These are phyloP conservation scores for Lampropteryx suffumata DNA, from an alignment of 2,888 invertebrate species.

Conservation along the genomic window DNA sequence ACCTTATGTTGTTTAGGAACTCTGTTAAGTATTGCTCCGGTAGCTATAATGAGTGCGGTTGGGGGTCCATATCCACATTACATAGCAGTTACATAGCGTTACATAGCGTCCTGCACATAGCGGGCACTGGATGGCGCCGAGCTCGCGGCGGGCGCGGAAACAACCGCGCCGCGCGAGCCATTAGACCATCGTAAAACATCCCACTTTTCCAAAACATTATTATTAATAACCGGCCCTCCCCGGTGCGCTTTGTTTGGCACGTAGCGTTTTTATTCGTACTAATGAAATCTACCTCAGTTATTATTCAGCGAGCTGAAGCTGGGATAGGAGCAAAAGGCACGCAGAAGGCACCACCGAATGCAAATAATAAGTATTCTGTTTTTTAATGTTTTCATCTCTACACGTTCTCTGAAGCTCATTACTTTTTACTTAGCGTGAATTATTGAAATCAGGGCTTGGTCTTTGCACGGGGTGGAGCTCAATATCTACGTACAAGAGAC, in stretches of 20 bases:
- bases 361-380: constrained; percentile 3
- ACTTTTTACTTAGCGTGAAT: constrained; percentile 9
- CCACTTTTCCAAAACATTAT: constrained; percentile 19
- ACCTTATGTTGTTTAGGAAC: too few species aligned
- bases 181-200: constrained; percentile 15
- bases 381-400: constrained; percentile 8
- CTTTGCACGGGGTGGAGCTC: too few species aligned
- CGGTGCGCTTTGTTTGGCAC: constrained; percentile 14
- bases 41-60: too few species aligned
- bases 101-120: too few species aligned
- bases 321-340: neutral
- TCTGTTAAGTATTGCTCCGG: too few species aligned
- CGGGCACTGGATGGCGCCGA: too few species aligned
- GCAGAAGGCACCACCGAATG: constrained; percentile 2
- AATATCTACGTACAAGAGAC: too few species aligned
- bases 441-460: neutral
- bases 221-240: constrained; percentile 17
- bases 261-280: constrained; percentile 17
- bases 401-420: constrained; percentile 4
- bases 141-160: constrained; percentile 17
- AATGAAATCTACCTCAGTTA: constrained; percentile 25
- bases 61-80: too few species aligned
- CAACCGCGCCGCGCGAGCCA: constrained; percentile 5
- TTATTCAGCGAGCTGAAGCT: constrained; percentile 20
- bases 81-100: too few species aligned